These are phyloP conservation scores for Aspidoscelis tigris DNA, from an alignment of 2,113 vertebrate genomes.

Conservation along the genomic window DNA sequence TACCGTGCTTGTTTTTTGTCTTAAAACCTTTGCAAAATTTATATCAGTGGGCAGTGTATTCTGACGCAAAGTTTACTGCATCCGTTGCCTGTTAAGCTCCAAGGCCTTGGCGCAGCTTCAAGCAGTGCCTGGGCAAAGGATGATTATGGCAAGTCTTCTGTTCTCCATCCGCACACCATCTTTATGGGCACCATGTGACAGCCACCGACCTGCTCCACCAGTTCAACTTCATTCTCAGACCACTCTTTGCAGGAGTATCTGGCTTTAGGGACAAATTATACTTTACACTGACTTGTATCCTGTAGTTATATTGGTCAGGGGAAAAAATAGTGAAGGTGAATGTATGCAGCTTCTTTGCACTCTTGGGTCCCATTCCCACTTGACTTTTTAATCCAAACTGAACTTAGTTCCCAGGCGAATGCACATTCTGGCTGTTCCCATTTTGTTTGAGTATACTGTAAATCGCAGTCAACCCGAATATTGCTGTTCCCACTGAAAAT, in stretches of 20 bases:
- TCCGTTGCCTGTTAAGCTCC: neutral
- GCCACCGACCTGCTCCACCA: neutral
- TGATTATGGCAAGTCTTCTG: neutral
- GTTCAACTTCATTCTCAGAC: neutral
- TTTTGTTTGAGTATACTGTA: no score
- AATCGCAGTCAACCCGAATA: no score
- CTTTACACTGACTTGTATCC: fast-evolving
- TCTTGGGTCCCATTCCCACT: no score
- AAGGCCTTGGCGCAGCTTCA: neutral
- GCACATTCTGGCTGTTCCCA: no score
- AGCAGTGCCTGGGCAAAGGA: neutral
- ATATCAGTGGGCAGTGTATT: fast-evolving
- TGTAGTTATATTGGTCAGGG: neutral
- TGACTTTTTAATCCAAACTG: no score
- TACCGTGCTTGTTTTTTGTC: neutral
- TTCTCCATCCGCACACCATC: neutral
- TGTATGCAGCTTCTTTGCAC: neutral
- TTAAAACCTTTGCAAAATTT: neutral
- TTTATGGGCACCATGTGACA: neutral
- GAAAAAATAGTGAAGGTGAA: neutral
- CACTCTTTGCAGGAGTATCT: neutral
- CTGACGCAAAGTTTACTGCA: fast-evolving
- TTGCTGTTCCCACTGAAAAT: no score
- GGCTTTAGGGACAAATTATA: neutral
- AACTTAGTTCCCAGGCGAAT: no score